Evolutionary conservation across 2,113 vertebrate genomes (phyloP).

Genomic region (Tragulus kanchil): DNA sequence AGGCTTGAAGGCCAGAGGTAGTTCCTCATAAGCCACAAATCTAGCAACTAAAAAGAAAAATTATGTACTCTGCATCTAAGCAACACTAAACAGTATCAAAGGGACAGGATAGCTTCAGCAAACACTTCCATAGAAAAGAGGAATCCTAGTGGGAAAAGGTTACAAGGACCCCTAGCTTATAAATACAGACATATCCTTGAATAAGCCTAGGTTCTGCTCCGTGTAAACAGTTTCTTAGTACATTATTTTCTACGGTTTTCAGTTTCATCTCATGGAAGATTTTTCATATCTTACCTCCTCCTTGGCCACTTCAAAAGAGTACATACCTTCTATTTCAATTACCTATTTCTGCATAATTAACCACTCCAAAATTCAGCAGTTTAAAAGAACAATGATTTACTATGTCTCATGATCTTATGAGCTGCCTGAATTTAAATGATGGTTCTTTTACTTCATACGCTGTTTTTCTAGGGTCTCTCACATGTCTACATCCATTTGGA

Average conservation of each 20-base stretch:
- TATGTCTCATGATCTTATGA: not conserved
- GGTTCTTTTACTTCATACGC: not conserved
- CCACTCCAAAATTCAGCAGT: not conserved
- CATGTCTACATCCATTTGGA: not conserved
- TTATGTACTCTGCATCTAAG: not conserved
- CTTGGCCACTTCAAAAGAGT: not conserved
- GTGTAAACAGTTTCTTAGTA: not conserved
- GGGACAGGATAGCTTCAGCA: not conserved
- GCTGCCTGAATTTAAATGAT: not conserved
- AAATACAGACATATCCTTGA: not conserved
- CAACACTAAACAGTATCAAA: not conserved
- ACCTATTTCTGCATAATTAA: not conserved
- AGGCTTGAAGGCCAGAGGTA: not conserved
- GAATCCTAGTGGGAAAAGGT: not conserved
- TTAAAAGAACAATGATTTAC: not conserved
- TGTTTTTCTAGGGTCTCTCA: not conserved
- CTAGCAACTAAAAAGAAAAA: not conserved
- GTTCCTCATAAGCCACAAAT: not conserved
- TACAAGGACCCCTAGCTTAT: not conserved
- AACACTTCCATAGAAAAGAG: not conserved
- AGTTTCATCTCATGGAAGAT: not conserved
- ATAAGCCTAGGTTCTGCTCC: not conserved
- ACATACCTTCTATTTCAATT: not conserved
- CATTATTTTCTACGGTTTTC: not conserved
- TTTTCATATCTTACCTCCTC: not conserved